phyloP scores from a whole-genome alignment of 2,797 vertebrate genomes.

The Holocentrus rufus region DNA sequence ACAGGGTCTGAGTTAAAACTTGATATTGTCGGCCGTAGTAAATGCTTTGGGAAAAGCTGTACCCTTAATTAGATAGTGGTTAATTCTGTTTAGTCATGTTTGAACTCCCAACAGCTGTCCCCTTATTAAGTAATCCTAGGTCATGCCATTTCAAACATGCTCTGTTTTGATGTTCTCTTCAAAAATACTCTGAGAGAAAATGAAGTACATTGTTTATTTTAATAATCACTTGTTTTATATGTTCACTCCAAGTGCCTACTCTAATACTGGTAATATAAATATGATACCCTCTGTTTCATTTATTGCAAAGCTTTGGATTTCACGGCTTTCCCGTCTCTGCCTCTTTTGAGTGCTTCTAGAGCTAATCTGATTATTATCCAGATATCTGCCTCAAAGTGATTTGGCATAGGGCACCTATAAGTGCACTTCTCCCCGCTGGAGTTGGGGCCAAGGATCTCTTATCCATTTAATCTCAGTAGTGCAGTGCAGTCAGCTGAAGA shows the following conservation, averaged over 20 bases:
- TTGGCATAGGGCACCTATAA: conserved; percentile 34
- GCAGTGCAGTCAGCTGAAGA: conserved; percentile 43
- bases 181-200: not conserved
- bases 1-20: not conserved
- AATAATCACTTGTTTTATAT: too few relatives aligned
- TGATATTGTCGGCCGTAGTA: not conserved
- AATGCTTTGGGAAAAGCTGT: too few relatives aligned
- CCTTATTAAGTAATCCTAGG: not conserved
- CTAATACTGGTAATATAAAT: conserved; percentile 7
- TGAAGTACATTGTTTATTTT: too few relatives aligned
- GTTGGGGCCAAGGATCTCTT: conserved; percentile 36
- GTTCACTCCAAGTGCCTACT: not conserved
- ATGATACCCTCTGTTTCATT: conserved; percentile 19
- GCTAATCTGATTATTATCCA: conserved; percentile 51
- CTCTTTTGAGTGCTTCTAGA: conserved; percentile 27
- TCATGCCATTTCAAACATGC: not conserved
- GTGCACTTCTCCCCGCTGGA: conserved; percentile 33
- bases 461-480: conserved; percentile 58
- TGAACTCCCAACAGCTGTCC: not conserved
- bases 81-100: not conserved
- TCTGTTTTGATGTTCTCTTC: conserved; percentile 6
- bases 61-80: not conserved
- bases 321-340: not conserved
- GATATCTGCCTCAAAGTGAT: conserved; percentile 62
- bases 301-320: conserved; percentile 51